Conservation (phyloP, 2,888 invertebrate species). For the Apamea monoglypha region DNA sequence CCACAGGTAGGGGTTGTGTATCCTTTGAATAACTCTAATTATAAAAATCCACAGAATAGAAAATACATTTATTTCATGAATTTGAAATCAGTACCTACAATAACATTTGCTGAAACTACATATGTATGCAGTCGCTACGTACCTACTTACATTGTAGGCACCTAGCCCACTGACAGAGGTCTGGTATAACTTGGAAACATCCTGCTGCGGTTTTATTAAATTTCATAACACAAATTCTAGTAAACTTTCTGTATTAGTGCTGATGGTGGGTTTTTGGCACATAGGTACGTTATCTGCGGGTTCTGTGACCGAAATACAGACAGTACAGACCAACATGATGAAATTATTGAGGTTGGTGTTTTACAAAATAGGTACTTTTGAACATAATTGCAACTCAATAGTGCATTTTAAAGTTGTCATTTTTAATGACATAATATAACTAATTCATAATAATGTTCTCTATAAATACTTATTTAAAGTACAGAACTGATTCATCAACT, state of each 20-base stretch:
- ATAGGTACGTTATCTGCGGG: neutral
- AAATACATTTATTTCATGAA: slow-evolving; percentile 48
- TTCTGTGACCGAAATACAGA: neutral
- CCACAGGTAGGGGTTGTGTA: neutral
- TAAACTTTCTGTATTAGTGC: neutral
- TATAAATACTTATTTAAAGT: slow-evolving; percentile 19
- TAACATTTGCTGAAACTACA: slow-evolving; percentile 33
- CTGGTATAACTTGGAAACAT: neutral
- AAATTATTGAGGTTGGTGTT: slow-evolving; percentile 8
- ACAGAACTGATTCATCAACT: slow-evolving; percentile 45
- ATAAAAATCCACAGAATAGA: slow-evolving; percentile 38
- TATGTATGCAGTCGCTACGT: slow-evolving; percentile 16
- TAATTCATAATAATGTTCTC: slow-evolving; percentile 33
- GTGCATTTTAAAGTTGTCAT: slow-evolving; percentile 28
- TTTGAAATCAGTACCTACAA: slow-evolving; percentile 30
- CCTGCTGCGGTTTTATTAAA: neutral
- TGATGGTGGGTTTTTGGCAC: slow-evolving; percentile 28
- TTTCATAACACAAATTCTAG: neutral
- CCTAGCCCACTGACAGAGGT: slow-evolving; percentile 13
- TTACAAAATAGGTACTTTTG: neutral
- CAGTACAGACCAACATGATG: neutral
- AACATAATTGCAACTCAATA: slow-evolving; percentile 25
- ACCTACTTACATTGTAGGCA: slow-evolving; percentile 26
- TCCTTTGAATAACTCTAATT: slow-evolving; percentile 8
- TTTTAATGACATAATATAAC: slow-evolving; percentile 41